Percentiles rank a stretch among this genome's conserved stretches.
These are phyloP conservation scores for Festucalex cinctus DNA, from an alignment of 2,113 vertebrate species.

Conservation along the genomic window DNA sequence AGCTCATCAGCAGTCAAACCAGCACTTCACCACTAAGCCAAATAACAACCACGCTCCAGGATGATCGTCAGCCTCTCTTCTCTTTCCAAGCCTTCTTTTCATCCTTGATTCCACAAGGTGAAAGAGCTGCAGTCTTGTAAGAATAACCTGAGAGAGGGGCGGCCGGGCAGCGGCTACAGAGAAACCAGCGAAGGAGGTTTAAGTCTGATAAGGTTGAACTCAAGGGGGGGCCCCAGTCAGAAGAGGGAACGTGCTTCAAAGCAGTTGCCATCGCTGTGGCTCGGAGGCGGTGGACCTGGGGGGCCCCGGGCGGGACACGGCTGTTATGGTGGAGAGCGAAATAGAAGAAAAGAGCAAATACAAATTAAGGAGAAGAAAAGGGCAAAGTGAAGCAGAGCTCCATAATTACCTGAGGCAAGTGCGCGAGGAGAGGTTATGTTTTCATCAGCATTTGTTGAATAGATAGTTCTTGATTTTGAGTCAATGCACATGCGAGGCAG, in stretches of 20 bases:
- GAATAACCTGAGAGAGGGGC: constrained; percentile 46
- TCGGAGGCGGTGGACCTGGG: constrained; percentile 4
- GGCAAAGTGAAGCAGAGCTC: background rate
- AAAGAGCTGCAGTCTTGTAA: constrained; percentile 50
- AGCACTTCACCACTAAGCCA: constrained; percentile 34
- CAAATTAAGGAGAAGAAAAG: constrained; percentile 8
- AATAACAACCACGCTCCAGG: constrained; percentile 39
- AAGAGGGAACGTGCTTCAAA: constrained; percentile 45
- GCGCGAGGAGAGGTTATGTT: constrained; percentile 10
- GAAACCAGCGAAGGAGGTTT: constrained; percentile 28
- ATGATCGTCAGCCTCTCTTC: constrained; percentile 20
- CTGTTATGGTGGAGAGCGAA: background rate
- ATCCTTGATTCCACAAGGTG: constrained; percentile 40
- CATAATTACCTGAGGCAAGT: background rate
- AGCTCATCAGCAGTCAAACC: constrained; percentile 51
- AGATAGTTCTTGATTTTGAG: too few relatives aligned
- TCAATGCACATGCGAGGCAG: too few relatives aligned
- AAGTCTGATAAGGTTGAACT: constrained; percentile 24
- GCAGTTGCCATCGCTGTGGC: constrained; percentile 11
- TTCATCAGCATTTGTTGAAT: too few relatives aligned
- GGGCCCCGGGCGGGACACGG: constrained; percentile 9
- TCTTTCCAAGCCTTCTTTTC: constrained; percentile 32
- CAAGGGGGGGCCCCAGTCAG: constrained; percentile 25
- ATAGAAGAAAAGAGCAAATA: constrained; percentile 3
- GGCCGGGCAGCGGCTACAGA: constrained; percentile 31